Evolutionary conservation across 2,797 vertebrate species (phyloP), one percentile per base, ranked within the genome.

Genomic region (Tangara arthus): DNA sequence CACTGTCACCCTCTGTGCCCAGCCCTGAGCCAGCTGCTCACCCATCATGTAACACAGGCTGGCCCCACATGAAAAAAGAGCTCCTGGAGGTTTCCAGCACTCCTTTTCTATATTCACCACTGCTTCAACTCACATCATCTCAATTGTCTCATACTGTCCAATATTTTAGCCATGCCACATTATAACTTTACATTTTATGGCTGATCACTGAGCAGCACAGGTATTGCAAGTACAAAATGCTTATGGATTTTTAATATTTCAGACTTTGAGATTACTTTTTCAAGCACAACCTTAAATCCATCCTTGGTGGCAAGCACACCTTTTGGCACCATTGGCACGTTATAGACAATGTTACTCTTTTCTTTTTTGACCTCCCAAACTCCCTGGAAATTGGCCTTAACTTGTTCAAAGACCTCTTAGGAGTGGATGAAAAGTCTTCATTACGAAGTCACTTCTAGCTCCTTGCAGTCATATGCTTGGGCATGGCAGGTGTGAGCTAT

Each of bases 241-340:
- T 59, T 66, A 59, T 68, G 23, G 20, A 49, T 49, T 82, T 77
- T 16, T 69, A 28, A 5, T 20, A 50, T 76, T 66, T 16, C 1
- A 65, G 63, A 24, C 15, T 63, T 79, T 11, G 16, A 44, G 27
- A 32, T 49, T 11, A 27, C 37, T 52, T 83, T 56, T 64, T 39
- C 73, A 87, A 82, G 34, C 10, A 63, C 26, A 41, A 7, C 16
- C 66, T 84, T 55, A 71, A 47, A 59, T 28, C 37, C 35, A 12
- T 9, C 27, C 61, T 39, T 53, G 23, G 24, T 69, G 35, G 35
- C 46, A 53, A 78, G 46, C 22, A 23, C 15, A 21, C 26, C 19
- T 30, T 32, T 63, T 72, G 11, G 28, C 35, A 6, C 41, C 26
- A 15, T 44, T 1, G n/a, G n/a, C n/a, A n/a, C n/a, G 0, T 47